Evolutionary conservation across 1,140 invertebrate genomes (phyloP), one percentile per base, ranked within the genome.

Genomic region (Bombus superbus): DNA sequence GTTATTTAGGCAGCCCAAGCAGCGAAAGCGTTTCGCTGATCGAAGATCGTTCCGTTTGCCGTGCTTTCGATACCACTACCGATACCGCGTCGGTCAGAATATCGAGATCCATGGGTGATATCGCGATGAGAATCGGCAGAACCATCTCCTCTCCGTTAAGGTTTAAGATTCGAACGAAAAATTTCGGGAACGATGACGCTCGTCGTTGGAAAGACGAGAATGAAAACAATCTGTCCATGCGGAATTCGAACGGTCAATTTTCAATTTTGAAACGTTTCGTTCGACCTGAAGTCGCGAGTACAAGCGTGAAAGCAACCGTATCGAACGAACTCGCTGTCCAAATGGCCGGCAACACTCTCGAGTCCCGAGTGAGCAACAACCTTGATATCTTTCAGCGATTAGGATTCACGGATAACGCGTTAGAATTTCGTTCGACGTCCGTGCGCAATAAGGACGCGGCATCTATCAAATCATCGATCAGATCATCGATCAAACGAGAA

Each of bases 181-280:
- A 91, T 72, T 91, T 89, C 47, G 18, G 0, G 13, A 78, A 93
- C 35, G 81, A 91, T 73, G 83, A 91, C 2, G n/a, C 84, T 8
- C 40, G 57, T 10, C 40, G 57, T 10, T 75, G 71, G 38, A 88
- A 66, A 10, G 92, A 92, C 53, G 92, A 90, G 25, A 92, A 89
- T 76, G 82, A 88, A 35, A 92, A 90, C 28, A 68, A 77, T 40
- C 47, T 85, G 18, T 68, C 75, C 32, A 5, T 77, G 4, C 53
- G 13, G 42, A 44, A n/a, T 40, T 10, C 81, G 9, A 84, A 59
- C 18, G 9, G 18, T 0, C 44, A 18, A 6, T 71, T 64, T n/a
- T 22, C 53, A 0, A 57, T 44, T 3, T 77, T 44, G 22, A 35
- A 28, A 28, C 42, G 2, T 32, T 66, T 10, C 2, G 1, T 44